A percentile compares a stretch with the other conserved stretches of the same genome.
Evolutionary conservation across 2,797 vertebrate species (phyloP).

Genomic region (Knipowitschia caucasica): DNA sequence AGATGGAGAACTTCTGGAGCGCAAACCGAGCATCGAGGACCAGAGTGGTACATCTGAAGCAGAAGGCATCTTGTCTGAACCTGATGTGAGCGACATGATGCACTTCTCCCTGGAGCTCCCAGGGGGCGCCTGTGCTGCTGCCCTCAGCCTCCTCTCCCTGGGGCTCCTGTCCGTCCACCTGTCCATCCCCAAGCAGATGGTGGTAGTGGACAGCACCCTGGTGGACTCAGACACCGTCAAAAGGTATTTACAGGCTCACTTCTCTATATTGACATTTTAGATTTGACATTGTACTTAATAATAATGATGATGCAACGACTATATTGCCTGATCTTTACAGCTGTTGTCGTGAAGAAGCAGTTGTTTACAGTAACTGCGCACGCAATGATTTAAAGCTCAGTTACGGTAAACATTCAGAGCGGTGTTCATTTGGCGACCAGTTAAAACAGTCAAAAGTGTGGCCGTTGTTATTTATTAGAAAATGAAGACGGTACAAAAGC

Average conservation of each 20-base stretch:
- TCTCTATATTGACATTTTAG: too few species aligned
- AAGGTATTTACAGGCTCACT: constrained; percentile 77
- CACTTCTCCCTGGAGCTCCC: constrained; percentile 81
- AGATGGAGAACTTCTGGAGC: constrained; percentile 42
- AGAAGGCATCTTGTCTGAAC: not conserved
- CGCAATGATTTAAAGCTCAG: too few species aligned
- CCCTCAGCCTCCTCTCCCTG: constrained; percentile 83
- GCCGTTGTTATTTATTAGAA: too few species aligned
- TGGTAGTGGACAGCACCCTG: constrained; percentile 91
- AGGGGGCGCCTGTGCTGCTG: constrained; percentile 80
- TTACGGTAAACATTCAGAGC: too few species aligned
- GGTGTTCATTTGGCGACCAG: too few species aligned
- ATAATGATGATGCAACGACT: too few species aligned
- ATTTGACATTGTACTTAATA: too few species aligned
- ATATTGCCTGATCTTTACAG: too few species aligned
- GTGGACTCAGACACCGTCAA: constrained; percentile 89
- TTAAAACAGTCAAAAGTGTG: too few species aligned
- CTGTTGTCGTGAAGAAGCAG: too few species aligned
- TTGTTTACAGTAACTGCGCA: too few species aligned
- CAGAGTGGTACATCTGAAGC: not conserved
- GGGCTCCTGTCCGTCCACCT: constrained; percentile 83
- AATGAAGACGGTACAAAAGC: too few species aligned
- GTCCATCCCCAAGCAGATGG: constrained; percentile 90
- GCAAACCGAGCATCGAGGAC: not conserved
- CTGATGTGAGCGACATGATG: constrained; percentile 70